Evolutionary conservation across 2,797 vertebrate species (phyloP).

Genomic region (Alcedo atthis): DNA sequence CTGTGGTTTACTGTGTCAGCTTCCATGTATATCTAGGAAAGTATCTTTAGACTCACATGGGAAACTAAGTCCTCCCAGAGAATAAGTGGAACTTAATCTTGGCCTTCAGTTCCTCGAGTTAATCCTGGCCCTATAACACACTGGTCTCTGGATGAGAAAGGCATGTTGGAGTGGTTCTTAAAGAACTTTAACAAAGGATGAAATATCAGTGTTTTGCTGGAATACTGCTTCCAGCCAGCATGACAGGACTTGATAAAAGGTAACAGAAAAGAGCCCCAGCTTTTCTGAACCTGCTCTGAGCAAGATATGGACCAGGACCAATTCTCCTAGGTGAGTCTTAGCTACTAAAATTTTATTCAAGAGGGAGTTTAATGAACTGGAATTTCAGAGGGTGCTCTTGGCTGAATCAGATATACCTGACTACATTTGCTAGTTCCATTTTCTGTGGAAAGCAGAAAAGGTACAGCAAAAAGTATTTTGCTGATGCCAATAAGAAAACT

Average conservation of each 20-base stretch:
- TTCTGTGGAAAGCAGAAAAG: not conserved
- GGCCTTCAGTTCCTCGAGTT: constrained; percentile 1
- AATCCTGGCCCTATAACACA: not conserved
- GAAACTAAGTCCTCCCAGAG: constrained; percentile 56
- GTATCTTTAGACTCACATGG: not conserved
- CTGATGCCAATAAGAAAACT: not conserved
- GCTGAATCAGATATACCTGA: not conserved
- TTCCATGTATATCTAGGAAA: not conserved
- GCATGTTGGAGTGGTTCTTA: not conserved
- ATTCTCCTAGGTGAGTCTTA: not conserved
- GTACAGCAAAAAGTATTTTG: not conserved
- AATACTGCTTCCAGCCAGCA: not conserved
- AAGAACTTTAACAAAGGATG: not conserved
- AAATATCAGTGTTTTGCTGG: not conserved
- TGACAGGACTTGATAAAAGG: not conserved
- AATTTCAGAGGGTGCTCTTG: not conserved
- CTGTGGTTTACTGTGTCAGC: constrained; percentile 1
- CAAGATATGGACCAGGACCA: not conserved
- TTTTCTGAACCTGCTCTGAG: not conserved
- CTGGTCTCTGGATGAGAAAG: not conserved
- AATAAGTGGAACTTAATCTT: constrained; percentile 41
- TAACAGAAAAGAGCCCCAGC: not conserved
- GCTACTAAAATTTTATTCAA: not conserved
- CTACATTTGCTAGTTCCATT: not conserved
- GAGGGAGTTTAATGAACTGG: not conserved